A percentile compares a stretch with the other conserved stretches of the same genome.
Evolutionary conservation across 2,797 vertebrate species (phyloP).

Genomic region (Sebastes dallii): DNA sequence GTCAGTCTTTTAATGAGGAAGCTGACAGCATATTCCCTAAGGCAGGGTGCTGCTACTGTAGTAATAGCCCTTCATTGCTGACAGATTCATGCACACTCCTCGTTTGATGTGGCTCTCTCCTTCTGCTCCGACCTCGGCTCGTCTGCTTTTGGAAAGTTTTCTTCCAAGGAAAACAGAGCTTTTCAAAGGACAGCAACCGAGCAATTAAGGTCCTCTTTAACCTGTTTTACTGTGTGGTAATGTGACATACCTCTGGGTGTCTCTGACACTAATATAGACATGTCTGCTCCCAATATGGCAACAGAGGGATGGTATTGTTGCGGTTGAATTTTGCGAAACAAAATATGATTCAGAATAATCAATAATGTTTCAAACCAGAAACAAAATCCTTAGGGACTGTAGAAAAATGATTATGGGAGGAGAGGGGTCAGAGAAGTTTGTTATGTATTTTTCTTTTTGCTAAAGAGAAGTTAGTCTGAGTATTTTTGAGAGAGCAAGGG

Average conservation of each 20-base stretch:
- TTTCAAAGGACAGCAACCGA: conserved; percentile 68
- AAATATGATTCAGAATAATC: not conserved
- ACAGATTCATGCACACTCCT: conserved; percentile 77
- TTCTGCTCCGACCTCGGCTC: conserved; percentile 55
- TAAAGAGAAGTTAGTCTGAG: not conserved
- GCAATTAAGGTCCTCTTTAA: conserved; percentile 74
- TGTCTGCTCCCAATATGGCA: conserved; percentile 47
- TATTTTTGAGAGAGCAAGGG: not conserved
- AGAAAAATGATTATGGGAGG: not conserved
- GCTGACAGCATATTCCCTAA: conserved; percentile 73
- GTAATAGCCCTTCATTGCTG: conserved; percentile 80
- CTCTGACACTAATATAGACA: conserved; percentile 63
- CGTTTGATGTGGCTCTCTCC: conserved; percentile 79
- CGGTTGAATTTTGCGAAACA: not conserved
- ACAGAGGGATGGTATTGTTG: not conserved
- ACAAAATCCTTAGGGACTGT: not conserved
- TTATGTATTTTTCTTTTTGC: not conserved
- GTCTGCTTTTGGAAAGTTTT: conserved; percentile 62
- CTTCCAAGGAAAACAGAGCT: conserved; percentile 47
- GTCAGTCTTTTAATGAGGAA: conserved; percentile 78
- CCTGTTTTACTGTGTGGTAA: conserved; percentile 69
- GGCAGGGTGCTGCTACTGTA: conserved; percentile 77
- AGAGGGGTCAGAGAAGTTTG: not conserved
- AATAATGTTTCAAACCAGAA: conserved; percentile 2
- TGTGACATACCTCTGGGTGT: conserved; percentile 60